These are phyloP conservation scores for Drosophila pandora DNA, from an alignment of 1,140 invertebrate genomes.

Conservation along the genomic window DNA sequence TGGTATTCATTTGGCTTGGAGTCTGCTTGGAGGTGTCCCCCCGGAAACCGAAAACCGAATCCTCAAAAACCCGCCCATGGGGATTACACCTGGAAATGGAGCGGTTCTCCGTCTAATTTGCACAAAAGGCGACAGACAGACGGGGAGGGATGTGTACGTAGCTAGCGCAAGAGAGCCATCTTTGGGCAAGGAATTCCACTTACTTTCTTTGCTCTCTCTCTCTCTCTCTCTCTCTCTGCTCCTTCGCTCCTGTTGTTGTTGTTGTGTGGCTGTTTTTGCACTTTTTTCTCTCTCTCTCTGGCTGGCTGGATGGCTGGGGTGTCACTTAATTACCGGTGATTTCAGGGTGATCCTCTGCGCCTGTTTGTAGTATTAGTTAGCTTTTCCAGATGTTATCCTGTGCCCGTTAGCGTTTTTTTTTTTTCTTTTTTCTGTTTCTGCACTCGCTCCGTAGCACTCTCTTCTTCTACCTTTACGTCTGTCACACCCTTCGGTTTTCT, in stretches of 20 bases:
- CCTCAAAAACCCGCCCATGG: not conserved
- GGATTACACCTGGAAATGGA: slow-evolving; percentile 73
- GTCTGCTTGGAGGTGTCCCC: not conserved
- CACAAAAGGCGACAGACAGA: slow-evolving; percentile 24
- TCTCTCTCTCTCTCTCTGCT: slow-evolving; percentile 22
- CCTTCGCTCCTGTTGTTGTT: slow-evolving; percentile 25
- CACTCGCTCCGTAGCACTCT: slow-evolving; percentile 28
- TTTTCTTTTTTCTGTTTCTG: not conserved
- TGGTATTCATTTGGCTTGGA: not conserved
- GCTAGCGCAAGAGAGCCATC: slow-evolving; percentile 48
- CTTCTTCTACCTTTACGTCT: slow-evolving; percentile 36
- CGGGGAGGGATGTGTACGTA: slow-evolving; percentile 2
- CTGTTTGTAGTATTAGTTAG: slow-evolving; percentile 40
- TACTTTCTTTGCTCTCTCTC: slow-evolving; percentile 64
- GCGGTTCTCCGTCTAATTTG: slow-evolving; percentile 41
- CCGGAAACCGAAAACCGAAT: not conserved
- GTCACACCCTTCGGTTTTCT: slow-evolving; percentile 71
- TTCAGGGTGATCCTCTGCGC: not conserved
- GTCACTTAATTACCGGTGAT: slow-evolving; percentile 30
- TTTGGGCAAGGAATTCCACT: slow-evolving; percentile 79
- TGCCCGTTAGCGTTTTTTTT: slow-evolving; percentile 40
- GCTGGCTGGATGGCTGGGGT: slow-evolving; percentile 4
- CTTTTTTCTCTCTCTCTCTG: slow-evolving; percentile 7
- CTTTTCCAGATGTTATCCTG: slow-evolving; percentile 27
- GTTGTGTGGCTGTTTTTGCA: slow-evolving; percentile 27